Conservation (phyloP, 2,797 vertebrate genomes). For the Cirrhinus molitorella region DNA sequence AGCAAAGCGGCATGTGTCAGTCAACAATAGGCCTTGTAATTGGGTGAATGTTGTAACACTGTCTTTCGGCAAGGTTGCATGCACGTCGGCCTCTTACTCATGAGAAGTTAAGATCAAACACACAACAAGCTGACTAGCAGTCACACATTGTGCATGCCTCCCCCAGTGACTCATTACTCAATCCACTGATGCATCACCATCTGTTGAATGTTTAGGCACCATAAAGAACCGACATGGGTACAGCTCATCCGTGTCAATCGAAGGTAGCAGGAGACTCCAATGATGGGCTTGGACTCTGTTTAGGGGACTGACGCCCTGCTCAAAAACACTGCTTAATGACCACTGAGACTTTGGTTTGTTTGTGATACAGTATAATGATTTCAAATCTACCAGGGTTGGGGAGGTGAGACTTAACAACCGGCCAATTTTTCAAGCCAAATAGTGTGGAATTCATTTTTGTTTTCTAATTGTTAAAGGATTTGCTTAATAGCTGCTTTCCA, state of each 20-base stretch:
- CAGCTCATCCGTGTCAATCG: conserved; percentile 43
- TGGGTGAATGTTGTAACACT: not conserved
- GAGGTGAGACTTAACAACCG: not conserved
- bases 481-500: conserved; percentile 20
- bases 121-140: conserved; percentile 38
- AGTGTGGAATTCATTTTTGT: not conserved
- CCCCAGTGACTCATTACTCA: conserved; percentile 60
- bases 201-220: conserved; percentile 56
- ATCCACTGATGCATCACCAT: conserved; percentile 59
- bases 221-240: conserved; percentile 31
- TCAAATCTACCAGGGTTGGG: conserved; percentile 15
- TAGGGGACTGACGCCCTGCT: conserved; percentile 17
- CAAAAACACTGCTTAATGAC: conserved; percentile 24
- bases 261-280: conserved; percentile 38
- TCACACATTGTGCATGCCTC: conserved; percentile 33
- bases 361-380: conserved; percentile 31
- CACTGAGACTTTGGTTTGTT: conserved; percentile 16
- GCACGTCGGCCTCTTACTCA: not conserved
- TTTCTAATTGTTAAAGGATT: conserved; percentile 37
- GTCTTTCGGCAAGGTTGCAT: conserved; percentile 18
- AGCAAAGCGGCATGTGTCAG: not conserved
- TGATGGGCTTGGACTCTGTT: conserved; percentile 1
- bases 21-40: conserved; percentile 16
- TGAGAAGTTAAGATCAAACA: conserved; percentile 47
- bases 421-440: not conserved